Evolutionary conservation across 2,797 vertebrate genomes (phyloP).

Genomic region (Chaetodon trifasciatus): DNA sequence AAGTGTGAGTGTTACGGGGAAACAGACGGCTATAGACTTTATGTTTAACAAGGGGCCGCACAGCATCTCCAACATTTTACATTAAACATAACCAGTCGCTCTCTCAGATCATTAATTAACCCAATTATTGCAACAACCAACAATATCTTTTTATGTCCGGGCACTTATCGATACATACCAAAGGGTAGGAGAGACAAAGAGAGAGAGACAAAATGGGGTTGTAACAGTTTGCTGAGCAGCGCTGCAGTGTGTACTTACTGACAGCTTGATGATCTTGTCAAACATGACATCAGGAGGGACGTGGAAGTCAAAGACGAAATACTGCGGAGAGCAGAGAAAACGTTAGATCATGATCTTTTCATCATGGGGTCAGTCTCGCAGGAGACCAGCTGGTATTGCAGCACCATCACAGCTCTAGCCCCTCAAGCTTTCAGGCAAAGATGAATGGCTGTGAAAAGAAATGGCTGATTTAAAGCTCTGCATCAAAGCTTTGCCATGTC

Average conservation of each 20-base stretch:
- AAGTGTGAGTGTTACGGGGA: not conserved
- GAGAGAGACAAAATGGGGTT: not conserved
- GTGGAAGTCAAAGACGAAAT: conserved; percentile 98
- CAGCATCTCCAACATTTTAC: not conserved
- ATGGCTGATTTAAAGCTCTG: not conserved
- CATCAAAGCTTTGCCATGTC: not conserved
- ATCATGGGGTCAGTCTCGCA: not conserved
- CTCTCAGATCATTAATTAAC: not conserved
- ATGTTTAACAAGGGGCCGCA: conserved; percentile 4
- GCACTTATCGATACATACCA: not conserved
- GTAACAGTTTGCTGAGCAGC: not conserved
- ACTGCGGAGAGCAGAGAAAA: conserved; percentile 83
- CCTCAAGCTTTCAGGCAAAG: not conserved
- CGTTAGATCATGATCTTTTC: not conserved
- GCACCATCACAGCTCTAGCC: conserved; percentile 10
- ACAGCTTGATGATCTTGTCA: conserved; percentile 98
- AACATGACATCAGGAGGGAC: conserved; percentile 97
- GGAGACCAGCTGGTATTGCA: not conserved
- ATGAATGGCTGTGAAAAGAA: conserved; percentile 1
- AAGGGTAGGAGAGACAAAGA: not conserved
- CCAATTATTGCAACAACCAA: conserved; percentile 6
- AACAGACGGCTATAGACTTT: not conserved
- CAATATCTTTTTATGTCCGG: not conserved
- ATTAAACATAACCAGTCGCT: not conserved
- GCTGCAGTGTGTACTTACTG: conserved; percentile 86